A percentile compares a stretch with the other conserved stretches of the same genome.
Conservation (phyloP, 2,797 vertebrate genomes). For the Cyprinella venusta region DNA sequence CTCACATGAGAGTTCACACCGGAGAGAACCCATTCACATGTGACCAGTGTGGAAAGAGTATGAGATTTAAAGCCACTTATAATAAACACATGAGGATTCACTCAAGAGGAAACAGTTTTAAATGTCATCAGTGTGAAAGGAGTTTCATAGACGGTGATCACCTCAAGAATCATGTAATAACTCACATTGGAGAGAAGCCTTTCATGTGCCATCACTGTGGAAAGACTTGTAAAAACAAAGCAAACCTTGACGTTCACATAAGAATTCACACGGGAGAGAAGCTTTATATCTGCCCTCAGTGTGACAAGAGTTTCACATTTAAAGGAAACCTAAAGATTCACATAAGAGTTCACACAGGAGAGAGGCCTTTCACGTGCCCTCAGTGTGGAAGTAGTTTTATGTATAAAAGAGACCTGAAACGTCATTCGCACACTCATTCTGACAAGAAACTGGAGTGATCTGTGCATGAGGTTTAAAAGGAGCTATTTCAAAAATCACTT, state of each 20-base stretch:
- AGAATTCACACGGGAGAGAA: neutral
- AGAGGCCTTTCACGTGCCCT: neutral
- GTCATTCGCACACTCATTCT: neutral
- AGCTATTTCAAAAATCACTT: neutral
- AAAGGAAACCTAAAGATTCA: slow-evolving; percentile 4
- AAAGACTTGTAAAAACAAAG: neutral
- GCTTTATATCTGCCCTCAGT: neutral
- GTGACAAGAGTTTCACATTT: neutral
- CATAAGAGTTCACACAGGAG: neutral
- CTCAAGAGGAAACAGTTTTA: neutral
- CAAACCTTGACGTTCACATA: neutral
- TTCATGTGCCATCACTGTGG: neutral
- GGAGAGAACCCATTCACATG: neutral
- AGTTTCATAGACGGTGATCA: neutral
- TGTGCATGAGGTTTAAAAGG: neutral
- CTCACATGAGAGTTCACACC: neutral
- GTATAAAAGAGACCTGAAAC: neutral
- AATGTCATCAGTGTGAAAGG: neutral
- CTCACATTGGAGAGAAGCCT: neutral
- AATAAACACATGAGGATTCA: neutral
- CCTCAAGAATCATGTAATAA: neutral
- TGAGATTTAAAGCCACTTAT: neutral
- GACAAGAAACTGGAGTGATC: neutral
- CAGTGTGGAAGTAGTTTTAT: neutral
- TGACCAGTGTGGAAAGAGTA: neutral